A percentile compares a stretch with the other conserved stretches of the same genome.
Evolutionary conservation across 2,888 invertebrate genomes (phyloP).

Genomic region (Dugesia japonica): DNA sequence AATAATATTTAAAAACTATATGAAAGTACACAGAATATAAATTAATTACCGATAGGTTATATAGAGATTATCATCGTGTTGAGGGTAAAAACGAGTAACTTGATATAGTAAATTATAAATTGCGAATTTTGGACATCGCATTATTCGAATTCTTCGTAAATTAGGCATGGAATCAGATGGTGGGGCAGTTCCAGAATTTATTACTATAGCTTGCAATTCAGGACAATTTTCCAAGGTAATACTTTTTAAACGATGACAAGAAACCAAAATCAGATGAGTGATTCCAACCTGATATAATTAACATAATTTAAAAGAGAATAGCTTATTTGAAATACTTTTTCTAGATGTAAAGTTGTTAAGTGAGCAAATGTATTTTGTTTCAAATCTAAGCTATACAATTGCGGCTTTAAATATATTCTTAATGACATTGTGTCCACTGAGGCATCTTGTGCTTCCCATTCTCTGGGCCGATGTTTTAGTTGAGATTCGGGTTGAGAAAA

Average conservation of each 20-base stretch:
- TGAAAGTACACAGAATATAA: background rate
- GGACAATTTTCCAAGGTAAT: conserved; percentile 31
- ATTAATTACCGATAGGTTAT: conserved; percentile 20
- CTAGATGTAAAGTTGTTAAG: conserved; percentile 23
- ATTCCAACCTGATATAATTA: background rate
- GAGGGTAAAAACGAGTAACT: conserved; percentile 16
- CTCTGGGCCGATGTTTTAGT: background rate
- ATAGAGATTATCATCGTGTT: conserved; percentile 30
- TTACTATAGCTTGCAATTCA: conserved; percentile 3
- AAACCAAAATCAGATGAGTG: conserved; percentile 20
- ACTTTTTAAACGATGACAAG: conserved; percentile 16
- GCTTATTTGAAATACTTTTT: background rate
- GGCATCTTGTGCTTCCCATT: conserved; percentile 27
- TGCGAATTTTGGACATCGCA: conserved; percentile 32
- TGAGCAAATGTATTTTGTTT: conserved; percentile 1
- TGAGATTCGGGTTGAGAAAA: conserved; percentile 13
- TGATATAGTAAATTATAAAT: conserved; percentile 28
- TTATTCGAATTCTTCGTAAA: conserved; percentile 28
- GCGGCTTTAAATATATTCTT: background rate
- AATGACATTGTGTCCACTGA: conserved; percentile 20
- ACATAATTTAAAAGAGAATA: too few relatives aligned
- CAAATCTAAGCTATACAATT: background rate
- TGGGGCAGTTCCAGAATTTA: background rate
- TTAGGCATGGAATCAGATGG: background rate
- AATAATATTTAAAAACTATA: background rate